These are phyloP conservation scores for Nesogale talazaci DNA, from an alignment of 2,113 vertebrate species.

Conservation along the genomic window DNA sequence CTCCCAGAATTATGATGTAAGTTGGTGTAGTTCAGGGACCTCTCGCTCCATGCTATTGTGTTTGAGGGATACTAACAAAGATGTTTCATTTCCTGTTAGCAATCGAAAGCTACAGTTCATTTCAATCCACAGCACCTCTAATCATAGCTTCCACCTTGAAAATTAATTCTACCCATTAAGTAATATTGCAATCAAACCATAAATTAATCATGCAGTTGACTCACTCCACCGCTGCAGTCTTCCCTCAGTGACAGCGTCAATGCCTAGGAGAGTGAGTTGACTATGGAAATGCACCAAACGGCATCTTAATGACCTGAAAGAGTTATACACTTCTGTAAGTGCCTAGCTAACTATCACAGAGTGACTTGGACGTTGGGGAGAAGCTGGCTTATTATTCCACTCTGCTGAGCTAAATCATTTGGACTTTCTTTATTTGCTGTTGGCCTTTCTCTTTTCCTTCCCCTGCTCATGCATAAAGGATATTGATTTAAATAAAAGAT, in stretches of 20 bases:
- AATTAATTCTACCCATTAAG: slow-evolving; percentile 66
- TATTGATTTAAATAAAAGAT: slow-evolving; percentile 81
- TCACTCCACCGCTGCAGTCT: not conserved
- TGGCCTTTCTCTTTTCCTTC: slow-evolving; percentile 77
- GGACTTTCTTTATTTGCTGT: slow-evolving; percentile 70
- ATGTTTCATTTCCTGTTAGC: not conserved
- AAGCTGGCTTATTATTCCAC: slow-evolving; percentile 73
- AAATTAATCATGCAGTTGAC: slow-evolving; percentile 65
- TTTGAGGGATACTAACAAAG: slow-evolving; percentile 21
- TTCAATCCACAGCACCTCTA: slow-evolving; percentile 36
- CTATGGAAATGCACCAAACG: slow-evolving; percentile 48
- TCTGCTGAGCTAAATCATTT: slow-evolving; percentile 74
- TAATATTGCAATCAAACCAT: slow-evolving; percentile 44
- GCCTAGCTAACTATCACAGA: slow-evolving; percentile 74
- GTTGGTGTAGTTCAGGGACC: not conserved
- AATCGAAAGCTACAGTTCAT: slow-evolving; percentile 28
- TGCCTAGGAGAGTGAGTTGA: slow-evolving; percentile 32
- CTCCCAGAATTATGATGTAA: not conserved
- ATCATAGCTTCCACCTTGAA: slow-evolving; percentile 57
- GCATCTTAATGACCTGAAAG: slow-evolving; percentile 71
- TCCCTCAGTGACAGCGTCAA: slow-evolving; percentile 23
- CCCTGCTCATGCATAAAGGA: slow-evolving; percentile 75
- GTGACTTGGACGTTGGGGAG: slow-evolving; percentile 41
- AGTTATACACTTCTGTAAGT: slow-evolving; percentile 70
- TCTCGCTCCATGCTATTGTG: not conserved